Conservation (phyloP, 2,888 invertebrate genomes). For the Ichneumoninae sp. region DNA sequence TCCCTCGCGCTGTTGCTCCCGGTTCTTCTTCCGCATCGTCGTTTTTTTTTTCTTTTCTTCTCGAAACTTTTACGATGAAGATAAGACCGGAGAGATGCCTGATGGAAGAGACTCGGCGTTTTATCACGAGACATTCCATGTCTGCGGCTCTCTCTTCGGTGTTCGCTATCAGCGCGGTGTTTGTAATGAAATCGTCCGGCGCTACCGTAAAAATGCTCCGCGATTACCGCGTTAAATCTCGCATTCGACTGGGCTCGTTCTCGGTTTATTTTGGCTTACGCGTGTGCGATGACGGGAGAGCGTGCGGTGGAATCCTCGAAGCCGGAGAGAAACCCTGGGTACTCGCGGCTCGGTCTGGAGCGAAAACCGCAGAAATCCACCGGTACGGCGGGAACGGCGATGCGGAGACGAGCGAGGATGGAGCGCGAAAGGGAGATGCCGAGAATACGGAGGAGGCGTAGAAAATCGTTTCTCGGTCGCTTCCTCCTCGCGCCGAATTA, state of each 20-base stretch:
- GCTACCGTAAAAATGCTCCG: conserved; percentile 14
- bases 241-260: conserved; percentile 7
- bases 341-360: conserved; percentile 21
- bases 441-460: conserved; percentile 48
- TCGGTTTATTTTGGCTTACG: not conserved
- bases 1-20: not conserved
- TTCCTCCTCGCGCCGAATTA: conserved; percentile 62
- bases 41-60: not conserved
- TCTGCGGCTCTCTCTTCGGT: conserved; percentile 6
- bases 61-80: conserved; percentile 35
- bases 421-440: conserved; percentile 9
- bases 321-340: conserved; percentile 27
- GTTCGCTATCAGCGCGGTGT: not conserved
- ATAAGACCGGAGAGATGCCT: conserved; percentile 1
- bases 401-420: conserved; percentile 15
- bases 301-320: conserved; percentile 42
- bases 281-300: not conserved
- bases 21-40: conserved; percentile 7
- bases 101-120: conserved; percentile 25
- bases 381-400: conserved; percentile 11
- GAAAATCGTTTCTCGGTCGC: conserved; percentile 56
- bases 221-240: conserved; percentile 7
- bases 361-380: conserved; percentile 50
- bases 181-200: conserved; percentile 6
- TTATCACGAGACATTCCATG: conserved; percentile 13